Evolutionary conservation across 2,888 invertebrate species (phyloP).

Genomic region (Caradrina clavipalpis): DNA sequence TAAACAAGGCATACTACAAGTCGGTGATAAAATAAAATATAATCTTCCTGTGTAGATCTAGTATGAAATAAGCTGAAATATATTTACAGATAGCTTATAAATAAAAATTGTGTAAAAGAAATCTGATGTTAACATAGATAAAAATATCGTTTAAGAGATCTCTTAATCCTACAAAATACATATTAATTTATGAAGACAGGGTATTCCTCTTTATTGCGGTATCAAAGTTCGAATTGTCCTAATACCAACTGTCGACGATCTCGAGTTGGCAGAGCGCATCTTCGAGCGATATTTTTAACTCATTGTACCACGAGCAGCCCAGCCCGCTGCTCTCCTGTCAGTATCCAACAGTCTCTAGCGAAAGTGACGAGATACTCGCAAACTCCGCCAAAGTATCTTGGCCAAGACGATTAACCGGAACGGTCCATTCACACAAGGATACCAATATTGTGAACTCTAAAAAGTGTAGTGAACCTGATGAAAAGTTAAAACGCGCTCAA

Average conservation of each 20-base stretch:
- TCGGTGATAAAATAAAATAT: slow-evolving; percentile 41
- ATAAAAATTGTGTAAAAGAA: slow-evolving; percentile 23
- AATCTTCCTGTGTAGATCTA: not conserved
- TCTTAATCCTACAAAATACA: slow-evolving; percentile 52
- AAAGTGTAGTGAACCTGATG: slow-evolving; percentile 66
- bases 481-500: slow-evolving; percentile 55
- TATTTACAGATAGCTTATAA: slow-evolving; percentile 24
- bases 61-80: slow-evolving; percentile 20
- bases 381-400: slow-evolving; percentile 70
- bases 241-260: slow-evolving; percentile 80
- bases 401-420: slow-evolving; percentile 63
- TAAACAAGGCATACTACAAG: slow-evolving; percentile 52
- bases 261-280: slow-evolving; percentile 90
- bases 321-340: slow-evolving; percentile 86
- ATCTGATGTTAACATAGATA: slow-evolving; percentile 22
- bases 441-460: slow-evolving; percentile 57
- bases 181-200: slow-evolving; percentile 64
- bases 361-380: slow-evolving; percentile 83
- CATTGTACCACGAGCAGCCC: slow-evolving; percentile 88
- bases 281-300: slow-evolving; percentile 90
- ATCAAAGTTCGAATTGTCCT: slow-evolving; percentile 87
- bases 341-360: slow-evolving; percentile 80
- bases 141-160: slow-evolving; percentile 29
- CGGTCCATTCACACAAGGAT: slow-evolving; percentile 58
- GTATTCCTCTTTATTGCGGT: slow-evolving; percentile 72